phyloP scores from a whole-genome alignment of 2,888 invertebrate genomes.

The Xestia ashworthii region DNA sequence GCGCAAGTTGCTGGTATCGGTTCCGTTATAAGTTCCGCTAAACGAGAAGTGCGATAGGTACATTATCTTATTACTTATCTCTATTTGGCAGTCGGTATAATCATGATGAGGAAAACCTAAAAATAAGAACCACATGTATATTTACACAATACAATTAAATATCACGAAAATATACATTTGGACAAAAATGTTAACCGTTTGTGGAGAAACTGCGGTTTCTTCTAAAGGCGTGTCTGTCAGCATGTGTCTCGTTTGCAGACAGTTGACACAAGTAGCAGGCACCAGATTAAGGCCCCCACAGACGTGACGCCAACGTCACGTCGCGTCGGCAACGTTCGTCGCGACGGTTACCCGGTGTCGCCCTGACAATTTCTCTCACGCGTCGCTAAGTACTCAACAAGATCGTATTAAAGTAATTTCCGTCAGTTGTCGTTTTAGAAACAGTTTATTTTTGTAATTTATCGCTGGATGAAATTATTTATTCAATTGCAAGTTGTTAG shows the following conservation, averaged over 20 bases:
- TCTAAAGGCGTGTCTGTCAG: conserved; percentile 21
- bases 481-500: background rate
- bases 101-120: conserved; percentile 3
- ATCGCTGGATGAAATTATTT: conserved; percentile 9
- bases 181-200: conserved; percentile 2
- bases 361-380: conserved; percentile 33
- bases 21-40: conserved; percentile 37
- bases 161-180: background rate
- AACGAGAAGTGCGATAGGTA: background rate
- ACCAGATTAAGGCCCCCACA: conserved; percentile 35
- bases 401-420: conserved; percentile 36
- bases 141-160: background rate
- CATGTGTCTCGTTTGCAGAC: conserved; percentile 6
- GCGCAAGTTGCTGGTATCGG: conserved; percentile 10
- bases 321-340: background rate
- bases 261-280: conserved; percentile 44
- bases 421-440: conserved; percentile 8
- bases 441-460: conserved; percentile 17
- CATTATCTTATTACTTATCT: background rate
- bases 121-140: too few relatives aligned
- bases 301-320: conserved; percentile 15
- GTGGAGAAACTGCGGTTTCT: background rate
- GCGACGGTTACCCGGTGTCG: conserved; percentile 3
- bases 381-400: conserved; percentile 15
- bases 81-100: background rate